Percentiles rank a stretch among this genome's conserved stretches.
phyloP scores from a whole-genome alignment of 2,113 vertebrate genomes.

The Solea senegalensis region DNA sequence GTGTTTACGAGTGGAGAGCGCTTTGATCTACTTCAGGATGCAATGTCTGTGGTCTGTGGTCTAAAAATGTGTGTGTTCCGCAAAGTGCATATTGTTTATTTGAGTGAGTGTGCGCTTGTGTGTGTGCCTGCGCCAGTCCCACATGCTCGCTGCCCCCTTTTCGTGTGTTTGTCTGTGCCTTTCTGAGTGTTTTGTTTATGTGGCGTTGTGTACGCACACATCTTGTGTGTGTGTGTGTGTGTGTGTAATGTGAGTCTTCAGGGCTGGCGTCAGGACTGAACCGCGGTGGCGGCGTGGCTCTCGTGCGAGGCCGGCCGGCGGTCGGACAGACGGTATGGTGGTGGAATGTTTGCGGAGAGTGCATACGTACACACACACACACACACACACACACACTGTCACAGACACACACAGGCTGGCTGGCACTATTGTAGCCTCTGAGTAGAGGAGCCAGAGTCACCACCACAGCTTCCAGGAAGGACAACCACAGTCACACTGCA shows the following conservation, averaged over 20 bases:
- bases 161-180: slow-evolving; percentile 30
- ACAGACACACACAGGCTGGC: slow-evolving; percentile 37
- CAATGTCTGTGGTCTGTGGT: slow-evolving; percentile 74
- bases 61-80: slow-evolving; percentile 72
- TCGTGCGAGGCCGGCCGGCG: slow-evolving; percentile 76
- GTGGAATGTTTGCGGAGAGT: slow-evolving; percentile 76
- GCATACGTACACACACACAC: slow-evolving; percentile 37
- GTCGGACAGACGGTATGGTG: slow-evolving; percentile 74
- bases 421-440: slow-evolving; percentile 75
- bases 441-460: slow-evolving; percentile 72
- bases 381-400: slow-evolving; percentile 33
- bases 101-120: slow-evolving; percentile 62
- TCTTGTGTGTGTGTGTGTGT: slow-evolving; percentile 24
- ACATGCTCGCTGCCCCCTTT: slow-evolving; percentile 27
- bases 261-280: slow-evolving; percentile 75
- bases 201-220: slow-evolving; percentile 38
- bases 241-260: slow-evolving; percentile 63
- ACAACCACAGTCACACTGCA: slow-evolving; percentile 80
- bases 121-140: slow-evolving; percentile 51
- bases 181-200: slow-evolving; percentile 61
- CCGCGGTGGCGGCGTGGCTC: slow-evolving; percentile 72
- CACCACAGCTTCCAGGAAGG: slow-evolving; percentile 83
- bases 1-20: slow-evolving; percentile 63
- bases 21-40: slow-evolving; percentile 79
- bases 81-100: slow-evolving; percentile 75